These are phyloP conservation scores for Cervus canadensis DNA, from an alignment of 2,113 vertebrate species.

Conservation along the genomic window DNA sequence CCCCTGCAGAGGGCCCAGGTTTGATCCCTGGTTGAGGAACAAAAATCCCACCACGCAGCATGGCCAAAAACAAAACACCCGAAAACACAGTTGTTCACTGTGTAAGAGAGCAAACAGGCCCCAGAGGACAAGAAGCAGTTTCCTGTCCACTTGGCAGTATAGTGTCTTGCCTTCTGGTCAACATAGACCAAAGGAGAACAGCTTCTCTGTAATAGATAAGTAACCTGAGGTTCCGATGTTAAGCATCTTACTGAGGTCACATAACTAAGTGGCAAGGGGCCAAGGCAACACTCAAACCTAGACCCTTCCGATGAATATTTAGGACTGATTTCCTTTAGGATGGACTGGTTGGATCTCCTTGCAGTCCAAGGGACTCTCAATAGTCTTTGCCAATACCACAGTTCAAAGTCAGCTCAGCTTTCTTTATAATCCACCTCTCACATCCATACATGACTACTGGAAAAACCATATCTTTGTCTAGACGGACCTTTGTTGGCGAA, in stretches of 20 bases:
- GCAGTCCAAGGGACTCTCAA: no score
- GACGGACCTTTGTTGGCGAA: no score
- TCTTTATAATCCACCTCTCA: no score
- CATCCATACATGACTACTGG: no score
- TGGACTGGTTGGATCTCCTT: no score
- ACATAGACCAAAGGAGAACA: background rate
- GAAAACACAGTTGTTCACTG: background rate
- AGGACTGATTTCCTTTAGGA: no score
- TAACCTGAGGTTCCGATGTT: background rate
- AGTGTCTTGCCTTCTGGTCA: background rate
- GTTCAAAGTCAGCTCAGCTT: no score
- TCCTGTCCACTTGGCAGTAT: background rate
- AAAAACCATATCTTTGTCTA: no score
- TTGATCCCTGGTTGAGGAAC: background rate
- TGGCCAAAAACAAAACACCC: no score
- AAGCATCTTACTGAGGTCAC: background rate
- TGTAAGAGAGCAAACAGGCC: background rate
- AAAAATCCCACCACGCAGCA: background rate
- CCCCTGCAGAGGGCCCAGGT: no score
- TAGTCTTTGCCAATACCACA: no score
- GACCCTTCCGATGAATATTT: background rate
- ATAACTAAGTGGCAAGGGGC: background rate
- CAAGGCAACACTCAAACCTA: background rate
- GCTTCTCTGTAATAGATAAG: background rate
- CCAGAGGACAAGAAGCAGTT: background rate